Evolutionary conservation across 92 coral and sea anemone species (phyloP).

Genomic region (Plumapathes pennacea): DNA sequence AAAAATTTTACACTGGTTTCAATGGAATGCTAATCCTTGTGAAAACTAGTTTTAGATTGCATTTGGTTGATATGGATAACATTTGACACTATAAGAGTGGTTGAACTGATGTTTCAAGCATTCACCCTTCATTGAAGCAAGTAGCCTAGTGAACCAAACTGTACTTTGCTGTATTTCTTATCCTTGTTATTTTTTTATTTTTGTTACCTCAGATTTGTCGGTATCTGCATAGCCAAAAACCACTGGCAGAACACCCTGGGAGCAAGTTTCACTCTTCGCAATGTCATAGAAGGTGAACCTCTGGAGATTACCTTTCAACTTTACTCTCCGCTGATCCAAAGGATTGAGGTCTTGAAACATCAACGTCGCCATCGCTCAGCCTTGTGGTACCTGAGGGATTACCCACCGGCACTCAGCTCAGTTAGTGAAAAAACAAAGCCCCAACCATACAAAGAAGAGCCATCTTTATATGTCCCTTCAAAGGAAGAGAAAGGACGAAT

Average conservation of each 20-base stretch:
- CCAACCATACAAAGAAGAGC: slow-evolving; percentile 75
- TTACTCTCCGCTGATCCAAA: slow-evolving; percentile 92
- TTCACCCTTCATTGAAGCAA: too few species aligned
- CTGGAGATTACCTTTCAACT: slow-evolving; percentile 93
- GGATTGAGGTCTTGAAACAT: slow-evolving; percentile 86
- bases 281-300: slow-evolving; percentile 93
- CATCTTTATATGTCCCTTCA: slow-evolving; percentile 69
- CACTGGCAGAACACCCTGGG: slow-evolving; percentile 97
- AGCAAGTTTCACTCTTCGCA: slow-evolving; percentile 92
- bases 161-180: too few species aligned
- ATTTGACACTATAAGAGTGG: too few species aligned
- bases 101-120: too few species aligned
- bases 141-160: too few species aligned
- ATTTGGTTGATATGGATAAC: too few species aligned
- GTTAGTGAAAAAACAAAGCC: slow-evolving; percentile 93
- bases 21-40: too few species aligned
- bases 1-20: too few species aligned
- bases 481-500: slow-evolving; percentile 76
- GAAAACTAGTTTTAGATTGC: too few species aligned
- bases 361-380: slow-evolving; percentile 70
- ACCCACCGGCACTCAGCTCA: slow-evolving; percentile 85
- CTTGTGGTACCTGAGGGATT: slow-evolving; percentile 88
- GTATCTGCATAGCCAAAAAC: slow-evolving; percentile 90
- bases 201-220: too few species aligned
- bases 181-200: too few species aligned